A percentile compares a stretch with the other conserved stretches of the same genome.
These are phyloP conservation scores for Pyralis farinalis DNA, from an alignment of 2,888 invertebrate genomes.

Conservation along the genomic window DNA sequence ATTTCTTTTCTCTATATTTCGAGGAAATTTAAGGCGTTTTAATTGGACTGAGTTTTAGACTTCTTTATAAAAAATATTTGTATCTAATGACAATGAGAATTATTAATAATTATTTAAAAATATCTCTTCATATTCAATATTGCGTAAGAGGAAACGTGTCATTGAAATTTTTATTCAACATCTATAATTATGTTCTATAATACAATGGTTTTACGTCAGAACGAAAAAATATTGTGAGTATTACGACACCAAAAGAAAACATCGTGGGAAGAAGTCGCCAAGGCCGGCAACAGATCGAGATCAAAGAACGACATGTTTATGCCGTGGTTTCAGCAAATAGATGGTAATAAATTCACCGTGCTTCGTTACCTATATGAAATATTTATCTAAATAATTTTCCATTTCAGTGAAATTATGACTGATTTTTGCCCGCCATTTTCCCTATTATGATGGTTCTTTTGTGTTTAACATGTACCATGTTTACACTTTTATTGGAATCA, in stretches of 20 bases:
- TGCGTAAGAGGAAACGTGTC: not conserved
- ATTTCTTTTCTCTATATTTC: no score
- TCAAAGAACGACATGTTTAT: conserved; percentile 7
- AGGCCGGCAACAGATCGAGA: not conserved
- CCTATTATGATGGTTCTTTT: no score
- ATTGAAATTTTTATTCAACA: not conserved
- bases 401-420: not conserved
- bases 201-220: not conserved
- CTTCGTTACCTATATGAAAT: not conserved
- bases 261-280: not conserved
- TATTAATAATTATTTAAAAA: no score
- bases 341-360: conserved; percentile 6
- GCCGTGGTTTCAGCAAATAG: conserved; percentile 3
- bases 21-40: no score
- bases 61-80: no score
- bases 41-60: no score
- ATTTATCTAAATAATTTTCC: not conserved
- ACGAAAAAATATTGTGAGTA: not conserved
- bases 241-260: conserved; percentile 1
- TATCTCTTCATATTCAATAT: not conserved
- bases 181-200: not conserved
- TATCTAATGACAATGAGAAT: no score
- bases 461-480: no score
- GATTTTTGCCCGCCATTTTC: no score
- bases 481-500: no score